Evolutionary conservation across 2,113 vertebrate species (phyloP), one percentile per base, ranked within the genome.

Genomic region (Aplodontia rufa): DNA sequence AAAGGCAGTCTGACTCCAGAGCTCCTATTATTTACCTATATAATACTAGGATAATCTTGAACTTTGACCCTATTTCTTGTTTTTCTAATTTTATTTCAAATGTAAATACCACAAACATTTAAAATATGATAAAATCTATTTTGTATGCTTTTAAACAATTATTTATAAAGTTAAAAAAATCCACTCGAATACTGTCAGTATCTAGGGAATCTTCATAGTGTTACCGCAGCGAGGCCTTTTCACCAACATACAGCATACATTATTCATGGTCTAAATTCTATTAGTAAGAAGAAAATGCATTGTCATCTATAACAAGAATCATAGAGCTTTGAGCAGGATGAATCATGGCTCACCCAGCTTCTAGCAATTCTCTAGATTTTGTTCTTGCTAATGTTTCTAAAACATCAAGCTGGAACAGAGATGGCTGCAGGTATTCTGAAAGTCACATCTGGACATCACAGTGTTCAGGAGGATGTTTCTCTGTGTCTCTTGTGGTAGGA

Each of bases 51-150:
- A 68, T 89, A 3, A 60, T 58, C 88, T 86, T 22, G 28, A 79
- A 82, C 14, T 7, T 95, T 82, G 26, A 11, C 13, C 13, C 13
- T 37, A 7, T 60, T 14, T 35, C 1, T 4, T 51, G 51, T 35
- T 82, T 95, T 87, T 76, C n/a, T 58, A 80, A 85, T 42, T 58
- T 86, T 82, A 37, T 19, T 90, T 66, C n/a, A 81, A 40, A 26
- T 95, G 30, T 0, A 79, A 60, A 69, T 75, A 69, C 17, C 12
- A 40, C 94, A 30, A 89, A 55, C 14, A 74, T 12, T 60, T 68
- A 75, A 60, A 64, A 53, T 84, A 72, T 10, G 17, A 35, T 55
- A 40, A 83, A 14, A 14, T 71, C 35, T 26, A 55, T 45, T 75
- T 76, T 32, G 1, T 49, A 35, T 35, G 26, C 6, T 8, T 55